A percentile compares a stretch with the other conserved stretches of the same genome.
Evolutionary conservation across 2,888 invertebrate species (phyloP).

Genomic region (Linyphia triangularis): DNA sequence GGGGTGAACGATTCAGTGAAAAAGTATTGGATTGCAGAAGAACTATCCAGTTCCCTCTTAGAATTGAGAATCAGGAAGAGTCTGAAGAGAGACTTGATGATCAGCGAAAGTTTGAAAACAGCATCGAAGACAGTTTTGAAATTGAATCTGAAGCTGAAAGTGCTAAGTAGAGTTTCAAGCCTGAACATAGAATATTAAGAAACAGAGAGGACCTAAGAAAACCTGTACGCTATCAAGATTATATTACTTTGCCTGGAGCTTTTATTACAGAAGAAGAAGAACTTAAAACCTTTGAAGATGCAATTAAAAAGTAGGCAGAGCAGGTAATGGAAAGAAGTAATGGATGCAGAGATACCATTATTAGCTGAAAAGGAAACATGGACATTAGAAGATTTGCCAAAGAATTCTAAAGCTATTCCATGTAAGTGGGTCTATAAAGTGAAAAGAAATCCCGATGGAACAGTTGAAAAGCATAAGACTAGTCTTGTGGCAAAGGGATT

Average conservation of each 20-base stretch:
- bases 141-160: neutral
- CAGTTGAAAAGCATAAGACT: conserved; percentile 12
- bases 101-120: too few relatives aligned
- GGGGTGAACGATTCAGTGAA: neutral
- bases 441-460: conserved; percentile 12
- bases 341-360: conserved; percentile 8
- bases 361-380: conserved; percentile 29
- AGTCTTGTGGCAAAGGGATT: neutral
- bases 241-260: conserved; percentile 12
- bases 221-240: conserved; percentile 6
- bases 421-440: neutral
- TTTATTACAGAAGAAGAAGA: conserved; percentile 9
- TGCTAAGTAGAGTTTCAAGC: neutral
- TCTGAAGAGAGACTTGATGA: neutral
- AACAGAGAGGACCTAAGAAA: conserved; percentile 10
- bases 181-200: conserved; percentile 2
- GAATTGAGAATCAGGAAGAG: neutral
- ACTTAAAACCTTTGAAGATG: conserved; percentile 17
- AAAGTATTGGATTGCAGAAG: neutral
- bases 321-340: conserved; percentile 26
- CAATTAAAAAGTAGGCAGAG: conserved; percentile 12
- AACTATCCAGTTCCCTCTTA: neutral
- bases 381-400: conserved; percentile 6
- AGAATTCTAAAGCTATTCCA: conserved; percentile 1
- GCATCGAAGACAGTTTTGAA: too few relatives aligned